phyloP scores from a whole-genome alignment of 2,888 invertebrate species.

The Melitaea athalia region DNA sequence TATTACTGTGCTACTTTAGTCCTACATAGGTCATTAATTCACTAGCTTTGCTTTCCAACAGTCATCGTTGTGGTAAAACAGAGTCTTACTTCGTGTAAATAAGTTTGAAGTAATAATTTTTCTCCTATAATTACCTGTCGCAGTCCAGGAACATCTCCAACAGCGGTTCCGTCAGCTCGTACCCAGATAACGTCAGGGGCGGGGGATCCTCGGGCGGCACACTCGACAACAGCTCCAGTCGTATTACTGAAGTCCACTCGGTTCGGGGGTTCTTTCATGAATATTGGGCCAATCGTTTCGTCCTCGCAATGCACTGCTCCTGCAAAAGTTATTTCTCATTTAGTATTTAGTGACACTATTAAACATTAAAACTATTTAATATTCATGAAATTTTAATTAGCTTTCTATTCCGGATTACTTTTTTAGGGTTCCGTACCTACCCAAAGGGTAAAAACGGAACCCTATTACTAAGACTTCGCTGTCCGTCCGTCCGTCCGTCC shows the following conservation, averaged over 20 bases:
- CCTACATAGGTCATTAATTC: no score
- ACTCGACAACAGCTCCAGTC: constrained; percentile 95
- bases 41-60: no score
- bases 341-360: not conserved
- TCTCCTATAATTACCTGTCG: constrained; percentile 84
- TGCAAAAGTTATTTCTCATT: constrained; percentile 44
- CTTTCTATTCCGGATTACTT: no score
- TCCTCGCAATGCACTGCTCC: constrained; percentile 84
- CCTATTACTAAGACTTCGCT: no score
- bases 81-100: no score
- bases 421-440: no score
- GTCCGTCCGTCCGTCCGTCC: no score
- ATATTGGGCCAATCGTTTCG: constrained; percentile 93
- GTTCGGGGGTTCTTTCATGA: constrained; percentile 95
- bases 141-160: constrained; percentile 94
- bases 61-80: no score
- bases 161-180: constrained; percentile 93
- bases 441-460: no score
- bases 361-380: not conserved
- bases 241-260: constrained; percentile 97
- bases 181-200: constrained; percentile 97
- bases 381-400: not conserved
- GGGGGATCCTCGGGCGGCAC: constrained; percentile 94
- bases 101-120: no score
- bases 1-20: no score